Evolutionary conservation across 2,113 vertebrate genomes (phyloP), one percentile per base, ranked within the genome.

Genomic region (Atractosteus spatula): DNA sequence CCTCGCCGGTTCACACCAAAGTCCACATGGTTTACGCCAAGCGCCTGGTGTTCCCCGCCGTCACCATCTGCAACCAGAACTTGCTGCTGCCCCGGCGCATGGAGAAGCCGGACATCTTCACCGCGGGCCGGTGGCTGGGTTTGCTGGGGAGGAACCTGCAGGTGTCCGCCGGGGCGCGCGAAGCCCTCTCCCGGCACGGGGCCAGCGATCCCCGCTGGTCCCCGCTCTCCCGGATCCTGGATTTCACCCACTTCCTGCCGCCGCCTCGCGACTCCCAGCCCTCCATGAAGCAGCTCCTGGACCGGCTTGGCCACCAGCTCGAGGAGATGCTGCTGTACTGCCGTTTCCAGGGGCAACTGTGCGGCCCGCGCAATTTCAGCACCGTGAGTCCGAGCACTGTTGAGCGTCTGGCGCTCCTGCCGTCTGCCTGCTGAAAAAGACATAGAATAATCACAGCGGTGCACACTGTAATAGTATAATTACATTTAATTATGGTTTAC

Each of bases 41-140:
- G 76, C 85, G 91, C 4, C 89, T 94, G 0, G 90, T 91, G 2
- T 94, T 94, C 75, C 93, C 93, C 14, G 91, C 93, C 7, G 91
- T 94, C 66, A 94, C 93, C 69, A 89, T 94, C 14, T 94, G 92
- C 59, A 94, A 94, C 86, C 91, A 91, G 77, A 93, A 94, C 82
- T 82, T 90, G 1, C 78, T 94, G 62, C 81, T 91, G 74, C 90
- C 91, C 5, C 79, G 87, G 66, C 89, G 90, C 76, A 93, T 94
- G 92, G 89, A 88, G 76, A 92, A 91, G 69, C 84, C 89, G 41
- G 93, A 94, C 79, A 87, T 93, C 41, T 92, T 94, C 82, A 91
- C 89, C 76, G 86, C 89, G 0, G 92, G 93, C 64, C 84, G 88
- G 76, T 94, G 93, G 92, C 77, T 94, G 41, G 93, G 92, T 16